These are phyloP conservation scores for Onychorhynchus coronatus DNA, from an alignment of 2,113 vertebrate species.

Conservation along the genomic window DNA sequence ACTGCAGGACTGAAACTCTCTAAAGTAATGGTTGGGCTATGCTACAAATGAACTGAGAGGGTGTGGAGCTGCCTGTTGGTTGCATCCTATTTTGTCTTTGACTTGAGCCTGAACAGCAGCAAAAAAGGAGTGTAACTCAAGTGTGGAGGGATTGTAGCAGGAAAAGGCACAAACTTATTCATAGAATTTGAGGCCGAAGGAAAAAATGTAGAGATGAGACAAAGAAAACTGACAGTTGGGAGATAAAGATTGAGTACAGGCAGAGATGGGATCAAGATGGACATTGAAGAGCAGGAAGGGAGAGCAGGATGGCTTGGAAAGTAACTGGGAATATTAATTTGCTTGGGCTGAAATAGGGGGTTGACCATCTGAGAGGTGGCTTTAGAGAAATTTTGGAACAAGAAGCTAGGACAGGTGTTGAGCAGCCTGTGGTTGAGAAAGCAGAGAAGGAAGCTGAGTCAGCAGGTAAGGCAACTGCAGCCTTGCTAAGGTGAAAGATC, in stretches of 20 bases:
- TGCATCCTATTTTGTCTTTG: neutral
- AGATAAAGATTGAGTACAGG: slow-evolving; percentile 23
- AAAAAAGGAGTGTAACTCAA: neutral
- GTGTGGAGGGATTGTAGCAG: neutral
- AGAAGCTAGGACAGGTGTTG: neutral
- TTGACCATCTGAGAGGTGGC: neutral
- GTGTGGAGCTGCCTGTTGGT: neutral
- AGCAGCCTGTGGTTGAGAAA: neutral
- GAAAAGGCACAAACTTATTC: slow-evolving; percentile 14
- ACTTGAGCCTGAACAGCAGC: neutral
- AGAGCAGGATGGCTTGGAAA: neutral
- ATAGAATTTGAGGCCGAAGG: neutral
- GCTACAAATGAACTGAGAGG: neutral
- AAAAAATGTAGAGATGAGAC: neutral
- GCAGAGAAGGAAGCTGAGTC: neutral
- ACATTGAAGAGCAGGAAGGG: neutral
- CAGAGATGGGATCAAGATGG: neutral
- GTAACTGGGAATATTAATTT: neutral
- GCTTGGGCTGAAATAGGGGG: neutral
- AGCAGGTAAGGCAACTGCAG: neutral
- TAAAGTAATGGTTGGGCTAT: neutral
- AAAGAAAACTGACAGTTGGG: slow-evolving; percentile 4
- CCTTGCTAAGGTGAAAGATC: neutral
- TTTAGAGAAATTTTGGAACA: neutral
- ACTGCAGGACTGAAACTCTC: neutral